Evolutionary conservation across 2,113 vertebrate genomes (phyloP).

Genomic region (Centropristis striata): DNA sequence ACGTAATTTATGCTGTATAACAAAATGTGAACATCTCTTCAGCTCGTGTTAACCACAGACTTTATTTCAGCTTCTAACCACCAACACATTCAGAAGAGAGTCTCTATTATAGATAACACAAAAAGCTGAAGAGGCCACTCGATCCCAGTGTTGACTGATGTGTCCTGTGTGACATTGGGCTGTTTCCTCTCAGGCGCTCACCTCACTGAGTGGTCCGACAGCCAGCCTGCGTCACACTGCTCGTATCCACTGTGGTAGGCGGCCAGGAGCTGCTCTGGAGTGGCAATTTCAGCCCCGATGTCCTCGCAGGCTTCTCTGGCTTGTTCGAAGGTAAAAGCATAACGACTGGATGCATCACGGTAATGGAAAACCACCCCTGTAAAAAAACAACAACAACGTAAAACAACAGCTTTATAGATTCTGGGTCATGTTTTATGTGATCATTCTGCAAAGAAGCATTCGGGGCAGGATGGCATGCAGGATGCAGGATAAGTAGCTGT

Average conservation of each 20-base stretch:
- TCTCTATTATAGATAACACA: background rate
- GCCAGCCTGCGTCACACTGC: conserved; percentile 95
- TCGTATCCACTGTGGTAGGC: conserved; percentile 93
- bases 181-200: conserved; percentile 58
- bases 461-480: no score
- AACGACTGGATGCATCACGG: conserved; percentile 90
- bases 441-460: background rate
- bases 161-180: background rate
- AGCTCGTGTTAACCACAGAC: no score
- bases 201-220: conserved; percentile 95
- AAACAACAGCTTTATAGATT: background rate
- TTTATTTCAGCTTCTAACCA: no score
- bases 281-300: conserved; percentile 90
- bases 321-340: conserved; percentile 89
- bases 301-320: conserved; percentile 89
- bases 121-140: conserved; percentile 14
- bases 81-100: no score
- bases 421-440: background rate
- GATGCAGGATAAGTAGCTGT: background rate
- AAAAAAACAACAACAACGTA: background rate
- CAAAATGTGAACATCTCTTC: no score
- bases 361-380: conserved; percentile 96
- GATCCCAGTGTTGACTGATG: background rate
- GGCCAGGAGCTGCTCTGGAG: conserved; percentile 92
- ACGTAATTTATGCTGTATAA: no score